Evolutionary conservation across 2,113 vertebrate species (phyloP).

Genomic region (Antennarius striatus): DNA sequence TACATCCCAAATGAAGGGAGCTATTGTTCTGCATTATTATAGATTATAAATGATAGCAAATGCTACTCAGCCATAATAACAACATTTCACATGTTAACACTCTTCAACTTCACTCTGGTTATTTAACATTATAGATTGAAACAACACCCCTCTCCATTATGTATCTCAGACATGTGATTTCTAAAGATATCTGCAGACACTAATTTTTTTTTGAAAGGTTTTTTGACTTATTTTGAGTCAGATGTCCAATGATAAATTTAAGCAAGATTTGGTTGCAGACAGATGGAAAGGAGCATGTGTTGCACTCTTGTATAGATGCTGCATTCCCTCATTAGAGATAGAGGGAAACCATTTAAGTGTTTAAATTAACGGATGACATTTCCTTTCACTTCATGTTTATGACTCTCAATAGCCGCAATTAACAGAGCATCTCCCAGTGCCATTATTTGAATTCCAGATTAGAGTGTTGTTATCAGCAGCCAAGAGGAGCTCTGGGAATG

Average conservation of each 20-base stretch:
- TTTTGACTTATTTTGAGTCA: too few species aligned
- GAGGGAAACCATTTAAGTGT: slow-evolving; percentile 50
- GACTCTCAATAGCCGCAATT: slow-evolving; percentile 60
- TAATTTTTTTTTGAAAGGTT: background rate
- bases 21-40: too few species aligned
- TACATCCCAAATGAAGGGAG: too few species aligned
- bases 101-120: too few species aligned
- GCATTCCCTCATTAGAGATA: slow-evolving; percentile 20
- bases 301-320: slow-evolving; percentile 5
- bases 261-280: slow-evolving; percentile 36
- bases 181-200: background rate
- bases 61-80: too few species aligned
- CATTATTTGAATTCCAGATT: slow-evolving; percentile 43
- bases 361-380: background rate
- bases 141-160: too few species aligned
- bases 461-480: slow-evolving; percentile 45
- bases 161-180: too few species aligned
- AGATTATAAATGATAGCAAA: too few species aligned
- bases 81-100: too few species aligned
- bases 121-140: too few species aligned
- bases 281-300: slow-evolving; percentile 29
- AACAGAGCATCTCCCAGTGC: slow-evolving; percentile 15
- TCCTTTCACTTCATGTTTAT: slow-evolving; percentile 60
- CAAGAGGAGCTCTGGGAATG: slow-evolving; percentile 27
- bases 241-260: too few species aligned